These are phyloP conservation scores for Numenius phaeopus DNA, from an alignment of 2,797 vertebrate species.

Conservation along the genomic window DNA sequence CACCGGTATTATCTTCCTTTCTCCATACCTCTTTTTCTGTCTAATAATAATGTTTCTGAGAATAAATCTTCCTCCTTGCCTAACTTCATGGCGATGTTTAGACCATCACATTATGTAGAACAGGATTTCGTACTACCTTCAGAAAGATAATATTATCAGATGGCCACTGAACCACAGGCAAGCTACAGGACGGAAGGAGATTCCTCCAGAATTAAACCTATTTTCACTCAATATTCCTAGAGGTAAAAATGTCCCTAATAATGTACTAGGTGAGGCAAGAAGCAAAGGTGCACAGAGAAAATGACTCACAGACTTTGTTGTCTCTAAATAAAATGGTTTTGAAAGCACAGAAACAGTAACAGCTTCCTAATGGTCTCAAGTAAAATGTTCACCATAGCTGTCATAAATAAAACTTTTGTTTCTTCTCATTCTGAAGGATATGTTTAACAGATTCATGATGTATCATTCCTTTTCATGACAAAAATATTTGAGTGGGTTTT, in stretches of 20 bases:
- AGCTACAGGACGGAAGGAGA: not conserved
- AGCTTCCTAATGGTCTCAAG: not conserved
- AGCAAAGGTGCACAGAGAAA: not conserved
- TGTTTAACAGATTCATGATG: not conserved
- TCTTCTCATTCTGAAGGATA: not conserved
- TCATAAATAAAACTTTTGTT: conserved; percentile 11
- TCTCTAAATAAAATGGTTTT: not conserved
- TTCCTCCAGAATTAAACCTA: not conserved
- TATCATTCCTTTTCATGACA: not conserved
- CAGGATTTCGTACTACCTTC: not conserved
- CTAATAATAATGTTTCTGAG: not conserved
- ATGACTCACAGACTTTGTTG: not conserved
- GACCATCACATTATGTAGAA: not conserved
- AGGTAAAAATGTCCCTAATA: not conserved
- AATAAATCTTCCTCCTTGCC: not conserved
- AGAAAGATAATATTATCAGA: not conserved
- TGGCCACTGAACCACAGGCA: not conserved
- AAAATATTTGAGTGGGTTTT: not conserved
- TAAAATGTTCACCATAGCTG: not conserved
- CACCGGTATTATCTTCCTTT: not conserved
- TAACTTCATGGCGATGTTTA: not conserved
- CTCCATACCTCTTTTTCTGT: not conserved
- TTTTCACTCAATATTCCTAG: not conserved
- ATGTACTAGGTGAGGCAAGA: not conserved
- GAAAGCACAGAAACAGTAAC: not conserved